These are phyloP conservation scores for Pangasianodon gigas DNA, from an alignment of 2,113 vertebrate genomes.

Conservation along the genomic window DNA sequence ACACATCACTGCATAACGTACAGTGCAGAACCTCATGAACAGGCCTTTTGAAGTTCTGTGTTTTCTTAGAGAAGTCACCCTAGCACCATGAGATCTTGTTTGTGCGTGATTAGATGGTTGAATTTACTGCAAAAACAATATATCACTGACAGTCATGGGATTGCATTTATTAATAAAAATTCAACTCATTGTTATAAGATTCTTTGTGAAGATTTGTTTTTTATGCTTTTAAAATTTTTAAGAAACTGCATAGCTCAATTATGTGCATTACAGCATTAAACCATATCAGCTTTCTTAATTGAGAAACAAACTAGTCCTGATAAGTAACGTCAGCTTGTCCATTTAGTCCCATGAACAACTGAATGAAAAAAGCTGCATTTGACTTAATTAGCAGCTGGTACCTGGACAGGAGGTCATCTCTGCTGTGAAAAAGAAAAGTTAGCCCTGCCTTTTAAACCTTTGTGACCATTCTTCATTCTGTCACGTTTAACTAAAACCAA, in stretches of 20 bases:
- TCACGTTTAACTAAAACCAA: constrained; percentile 85
- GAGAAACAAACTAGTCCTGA: not conserved
- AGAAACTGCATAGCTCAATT: not conserved
- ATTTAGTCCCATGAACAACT: constrained; percentile 46
- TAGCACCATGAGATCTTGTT: too few relatives aligned
- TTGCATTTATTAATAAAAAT: not conserved
- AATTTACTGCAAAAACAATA: not conserved
- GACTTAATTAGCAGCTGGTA: constrained; percentile 69
- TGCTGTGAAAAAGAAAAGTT: constrained; percentile 58
- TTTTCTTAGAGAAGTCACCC: constrained; percentile 13
- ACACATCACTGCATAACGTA: constrained; percentile 24
- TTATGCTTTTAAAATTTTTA: not conserved
- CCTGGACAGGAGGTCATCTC: constrained; percentile 65
- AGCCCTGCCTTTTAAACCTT: constrained; percentile 69
- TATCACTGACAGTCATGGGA: not conserved
- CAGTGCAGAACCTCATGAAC: constrained; percentile 11
- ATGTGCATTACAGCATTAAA: not conserved
- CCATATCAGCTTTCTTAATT: not conserved
- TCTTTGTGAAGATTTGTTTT: not conserved
- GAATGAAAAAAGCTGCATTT: constrained; percentile 52
- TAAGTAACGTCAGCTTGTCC: constrained; percentile 28
- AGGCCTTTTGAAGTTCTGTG: not conserved
- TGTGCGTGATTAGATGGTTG: not conserved
- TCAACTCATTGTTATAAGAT: not conserved
- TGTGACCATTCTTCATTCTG: constrained; percentile 81